These are phyloP conservation scores for Drosophila rhopaloa DNA, from an alignment of 1,140 invertebrate species.

Conservation along the genomic window DNA sequence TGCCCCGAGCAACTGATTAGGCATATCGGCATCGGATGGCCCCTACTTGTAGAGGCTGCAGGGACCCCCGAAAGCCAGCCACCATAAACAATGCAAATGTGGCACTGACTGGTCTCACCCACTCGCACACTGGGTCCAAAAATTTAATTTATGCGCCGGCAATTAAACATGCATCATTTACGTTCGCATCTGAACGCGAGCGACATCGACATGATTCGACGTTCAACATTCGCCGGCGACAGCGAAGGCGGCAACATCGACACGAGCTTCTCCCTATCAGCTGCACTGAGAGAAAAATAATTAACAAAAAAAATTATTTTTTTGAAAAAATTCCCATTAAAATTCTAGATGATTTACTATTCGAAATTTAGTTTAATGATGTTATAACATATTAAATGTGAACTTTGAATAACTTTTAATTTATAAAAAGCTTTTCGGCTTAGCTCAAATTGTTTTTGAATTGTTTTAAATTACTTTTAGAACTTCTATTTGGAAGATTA, in stretches of 20 bases:
- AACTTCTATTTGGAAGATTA: too few relatives aligned
- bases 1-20: conserved; percentile 24
- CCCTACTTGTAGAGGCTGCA: not conserved
- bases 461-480: too few relatives aligned
- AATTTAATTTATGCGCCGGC: conserved; percentile 81
- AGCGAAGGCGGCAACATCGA: conserved; percentile 68
- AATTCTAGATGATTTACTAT: too few relatives aligned
- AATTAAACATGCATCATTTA: conserved; percentile 83
- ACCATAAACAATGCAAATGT: conserved; percentile 56
- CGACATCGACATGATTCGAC: conserved; percentile 53
- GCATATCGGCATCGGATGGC: conserved; percentile 11
- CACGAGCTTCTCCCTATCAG: conserved; percentile 41
- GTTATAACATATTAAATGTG: too few relatives aligned
- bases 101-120: conserved; percentile 38
- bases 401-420: too few relatives aligned
- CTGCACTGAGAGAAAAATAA: conserved; percentile 2
- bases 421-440: too few relatives aligned
- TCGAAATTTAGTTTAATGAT: too few relatives aligned
- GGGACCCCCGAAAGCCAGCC: conserved; percentile 2
- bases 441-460: too few relatives aligned
- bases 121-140: conserved; percentile 44
- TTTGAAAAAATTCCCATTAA: too few relatives aligned
- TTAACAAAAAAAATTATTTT: not conserved
- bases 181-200: conserved; percentile 54
- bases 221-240: conserved; percentile 49